phyloP scores from a whole-genome alignment of 2,113 vertebrate species.

The Lepus americanus region DNA sequence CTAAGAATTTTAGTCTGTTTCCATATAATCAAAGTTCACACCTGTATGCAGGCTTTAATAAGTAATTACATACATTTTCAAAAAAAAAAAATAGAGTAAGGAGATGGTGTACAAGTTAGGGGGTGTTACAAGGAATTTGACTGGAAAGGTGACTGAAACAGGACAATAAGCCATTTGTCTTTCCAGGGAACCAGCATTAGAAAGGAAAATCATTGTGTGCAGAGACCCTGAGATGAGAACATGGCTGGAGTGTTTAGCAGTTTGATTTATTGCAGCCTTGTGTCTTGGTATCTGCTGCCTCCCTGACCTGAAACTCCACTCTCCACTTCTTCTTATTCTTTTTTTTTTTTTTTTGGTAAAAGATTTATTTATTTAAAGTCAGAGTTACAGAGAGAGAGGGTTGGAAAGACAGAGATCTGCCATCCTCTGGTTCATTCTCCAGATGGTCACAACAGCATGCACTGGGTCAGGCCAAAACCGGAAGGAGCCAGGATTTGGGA shows the following conservation, averaged over 20 bases:
- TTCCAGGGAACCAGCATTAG: not conserved
- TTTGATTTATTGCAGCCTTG: not conserved
- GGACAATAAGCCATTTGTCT: not conserved
- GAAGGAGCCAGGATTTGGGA: too few species aligned
- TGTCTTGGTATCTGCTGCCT: not conserved
- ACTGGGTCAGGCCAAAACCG: too few species aligned
- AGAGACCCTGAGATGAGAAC: not conserved
- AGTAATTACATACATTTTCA: not conserved
- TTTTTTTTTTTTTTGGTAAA: too few species aligned
- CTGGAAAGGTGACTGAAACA: constrained; percentile 23
- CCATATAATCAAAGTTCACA: not conserved
- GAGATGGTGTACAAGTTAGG: not conserved
- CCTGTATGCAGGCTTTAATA: not conserved
- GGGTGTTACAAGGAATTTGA: not conserved
- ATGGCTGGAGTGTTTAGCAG: not conserved
- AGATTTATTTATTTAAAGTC: too few species aligned
- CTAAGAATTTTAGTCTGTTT: not conserved
- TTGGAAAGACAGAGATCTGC: too few species aligned
- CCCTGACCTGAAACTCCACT: not conserved
- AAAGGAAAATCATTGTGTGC: not conserved
- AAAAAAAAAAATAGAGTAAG: not conserved
- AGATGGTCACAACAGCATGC: too few species aligned
- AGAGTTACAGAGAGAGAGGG: too few species aligned
- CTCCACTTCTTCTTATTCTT: too few species aligned
- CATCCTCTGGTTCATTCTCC: too few species aligned